These are phyloP conservation scores for Temnopleurus reevesii DNA, from an alignment of 53 echinoderm and acorn worm species.

Conservation along the genomic window DNA sequence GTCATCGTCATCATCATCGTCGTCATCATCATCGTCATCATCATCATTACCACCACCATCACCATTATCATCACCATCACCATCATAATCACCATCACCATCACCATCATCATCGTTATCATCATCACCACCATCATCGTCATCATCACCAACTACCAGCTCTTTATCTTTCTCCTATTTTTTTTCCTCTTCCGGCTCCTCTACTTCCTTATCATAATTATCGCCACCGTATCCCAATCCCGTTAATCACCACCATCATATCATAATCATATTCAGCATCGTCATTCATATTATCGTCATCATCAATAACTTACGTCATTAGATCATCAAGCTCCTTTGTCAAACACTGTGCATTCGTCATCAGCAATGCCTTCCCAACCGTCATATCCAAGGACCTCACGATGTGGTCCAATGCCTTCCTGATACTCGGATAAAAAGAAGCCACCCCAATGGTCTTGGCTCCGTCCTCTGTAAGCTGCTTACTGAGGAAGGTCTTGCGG, in stretches of 20 bases:
- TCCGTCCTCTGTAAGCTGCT: conserved; percentile 96
- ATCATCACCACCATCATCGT: conserved; percentile 26
- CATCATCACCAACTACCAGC: conserved; percentile 57
- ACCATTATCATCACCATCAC: not conserved
- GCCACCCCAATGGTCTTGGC: conserved; percentile 89
- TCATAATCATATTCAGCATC: not conserved
- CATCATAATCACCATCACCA: too few relatives aligned
- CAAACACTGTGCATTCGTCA: conserved; percentile 95
- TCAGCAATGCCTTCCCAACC: conserved; percentile 89
- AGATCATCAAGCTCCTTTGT: conserved; percentile 98
- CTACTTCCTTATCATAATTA: too few relatives aligned
- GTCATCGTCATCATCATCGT: conserved; percentile 35
- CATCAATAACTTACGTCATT: conserved; percentile 86
- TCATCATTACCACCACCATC: not conserved
- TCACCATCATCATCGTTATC: conserved; percentile 10
- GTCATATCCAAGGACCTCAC: conserved; percentile 77
- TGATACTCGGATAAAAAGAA: conserved; percentile 80
- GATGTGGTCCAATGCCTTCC: conserved; percentile 89
- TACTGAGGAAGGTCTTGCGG: conserved; percentile 93
- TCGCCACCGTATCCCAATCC: too few relatives aligned
- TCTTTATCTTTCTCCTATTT: too few relatives aligned
- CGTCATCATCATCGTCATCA: conserved; percentile 19
- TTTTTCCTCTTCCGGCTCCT: too few relatives aligned
- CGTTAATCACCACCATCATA: too few relatives aligned
- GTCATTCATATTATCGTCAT: not conserved